Evolutionary conservation across 2,797 vertebrate genomes (phyloP).

Genomic region (Sardinella longiceps): DNA sequence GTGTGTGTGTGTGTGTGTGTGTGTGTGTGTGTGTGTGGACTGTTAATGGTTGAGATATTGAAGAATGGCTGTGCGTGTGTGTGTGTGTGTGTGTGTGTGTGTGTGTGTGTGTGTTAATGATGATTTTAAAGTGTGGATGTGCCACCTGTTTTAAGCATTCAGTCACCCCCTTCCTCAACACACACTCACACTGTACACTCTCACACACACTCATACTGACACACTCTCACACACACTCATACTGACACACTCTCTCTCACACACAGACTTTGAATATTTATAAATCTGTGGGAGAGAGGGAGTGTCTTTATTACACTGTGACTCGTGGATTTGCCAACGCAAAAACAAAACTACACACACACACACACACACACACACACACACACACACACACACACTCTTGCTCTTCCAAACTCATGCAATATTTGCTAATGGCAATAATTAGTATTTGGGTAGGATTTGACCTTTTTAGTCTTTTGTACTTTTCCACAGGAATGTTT

Average conservation of each 20-base stretch:
- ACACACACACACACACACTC: background rate
- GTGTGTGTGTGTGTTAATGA: too few species aligned
- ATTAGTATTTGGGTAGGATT: background rate
- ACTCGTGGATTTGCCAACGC: background rate
- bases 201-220: background rate
- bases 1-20: too few species aligned
- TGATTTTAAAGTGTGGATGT: background rate
- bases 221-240: background rate
- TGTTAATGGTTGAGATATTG: background rate
- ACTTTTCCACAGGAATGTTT: background rate
- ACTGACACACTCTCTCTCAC: background rate
- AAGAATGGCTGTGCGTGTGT: too few species aligned
- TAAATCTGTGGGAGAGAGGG: background rate
- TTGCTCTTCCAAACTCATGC: slow-evolving; percentile 8
- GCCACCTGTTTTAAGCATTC: background rate
- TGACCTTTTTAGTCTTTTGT: slow-evolving; percentile 5
- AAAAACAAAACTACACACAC: background rate
- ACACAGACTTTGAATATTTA: background rate
- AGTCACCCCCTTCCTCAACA: background rate
- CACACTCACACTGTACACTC: background rate
- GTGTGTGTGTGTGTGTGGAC: background rate
- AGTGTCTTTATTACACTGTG: background rate
- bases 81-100: too few species aligned
- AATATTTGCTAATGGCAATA: background rate
- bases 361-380: background rate